Percentiles rank a stretch among this genome's conserved stretches.
Conservation (phyloP, 2,888 invertebrate genomes). For the Drosophila anomalata region DNA sequence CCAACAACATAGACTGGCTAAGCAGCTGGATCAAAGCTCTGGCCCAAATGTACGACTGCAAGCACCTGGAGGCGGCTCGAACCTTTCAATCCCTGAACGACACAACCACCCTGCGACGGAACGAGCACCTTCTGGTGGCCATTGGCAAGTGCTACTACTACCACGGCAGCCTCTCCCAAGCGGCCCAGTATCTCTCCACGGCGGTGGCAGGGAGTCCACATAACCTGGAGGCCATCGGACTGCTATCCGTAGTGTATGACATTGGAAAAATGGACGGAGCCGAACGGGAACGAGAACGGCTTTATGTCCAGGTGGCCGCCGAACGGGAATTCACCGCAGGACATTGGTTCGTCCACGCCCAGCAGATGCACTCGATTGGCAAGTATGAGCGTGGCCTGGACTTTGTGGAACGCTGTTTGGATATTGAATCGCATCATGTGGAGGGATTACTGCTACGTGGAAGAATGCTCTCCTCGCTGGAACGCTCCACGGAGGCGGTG, state of each 20-base stretch:
- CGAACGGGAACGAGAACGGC: conserved; percentile 87
- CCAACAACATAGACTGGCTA: conserved; percentile 85
- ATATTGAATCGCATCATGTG: conserved; percentile 87
- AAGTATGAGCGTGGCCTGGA: conserved; percentile 89
- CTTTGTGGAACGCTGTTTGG: conserved; percentile 90
- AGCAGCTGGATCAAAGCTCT: conserved; percentile 87
- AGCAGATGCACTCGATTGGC: conserved; percentile 86
- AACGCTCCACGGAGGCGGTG: conserved; percentile 80
- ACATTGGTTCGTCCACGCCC: conserved; percentile 91
- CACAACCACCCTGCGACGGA: conserved; percentile 87
- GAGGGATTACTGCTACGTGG: conserved; percentile 90
- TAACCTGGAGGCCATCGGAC: conserved; percentile 87
- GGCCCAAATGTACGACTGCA: conserved; percentile 87
- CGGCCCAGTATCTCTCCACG: conserved; percentile 85
- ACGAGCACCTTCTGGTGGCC: conserved; percentile 87
- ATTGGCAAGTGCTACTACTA: conserved; percentile 90
- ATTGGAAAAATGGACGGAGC: conserved; percentile 84
- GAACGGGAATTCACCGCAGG: conserved; percentile 86
- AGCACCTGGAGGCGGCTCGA: conserved; percentile 88
- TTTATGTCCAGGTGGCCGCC: conserved; percentile 84
- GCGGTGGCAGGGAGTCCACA: conserved; percentile 85
- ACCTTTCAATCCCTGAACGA: conserved; percentile 89
- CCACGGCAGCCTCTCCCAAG: conserved; percentile 88
- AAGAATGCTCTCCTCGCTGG: conserved; percentile 78
- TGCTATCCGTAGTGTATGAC: conserved; percentile 87